Evolutionary conservation across 2,113 vertebrate genomes (phyloP).

Genomic region (Tupaia chinensis): DNA sequence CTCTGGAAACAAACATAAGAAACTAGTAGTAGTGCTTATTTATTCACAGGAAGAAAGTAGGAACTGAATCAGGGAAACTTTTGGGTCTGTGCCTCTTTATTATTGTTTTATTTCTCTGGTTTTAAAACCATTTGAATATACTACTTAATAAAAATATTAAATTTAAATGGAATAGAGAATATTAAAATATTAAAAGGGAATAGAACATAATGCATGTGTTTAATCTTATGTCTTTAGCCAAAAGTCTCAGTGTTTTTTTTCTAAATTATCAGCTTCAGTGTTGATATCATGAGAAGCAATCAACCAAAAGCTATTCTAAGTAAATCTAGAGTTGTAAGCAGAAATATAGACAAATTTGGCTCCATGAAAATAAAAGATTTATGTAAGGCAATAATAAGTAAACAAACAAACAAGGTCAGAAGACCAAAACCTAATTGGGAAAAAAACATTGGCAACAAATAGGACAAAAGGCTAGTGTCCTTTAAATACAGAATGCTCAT

Average conservation of each 20-base stretch:
- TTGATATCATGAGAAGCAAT: slow-evolving; percentile 9
- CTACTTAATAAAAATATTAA: slow-evolving; percentile 50
- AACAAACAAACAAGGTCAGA: background rate
- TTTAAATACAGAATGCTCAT: slow-evolving; percentile 33
- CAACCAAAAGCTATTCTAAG: background rate
- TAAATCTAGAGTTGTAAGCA: background rate
- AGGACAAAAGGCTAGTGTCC: background rate
- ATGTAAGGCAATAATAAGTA: background rate
- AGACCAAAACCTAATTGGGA: background rate
- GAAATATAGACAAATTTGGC: slow-evolving; percentile 27
- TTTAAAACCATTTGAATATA: slow-evolving; percentile 27
- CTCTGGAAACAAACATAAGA: background rate
- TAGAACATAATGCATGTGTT: background rate
- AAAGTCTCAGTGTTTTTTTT: slow-evolving; percentile 49
- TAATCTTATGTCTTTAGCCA: slow-evolving; percentile 33
- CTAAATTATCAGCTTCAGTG: slow-evolving; percentile 13
- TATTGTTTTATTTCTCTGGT: background rate
- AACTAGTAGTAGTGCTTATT: background rate
- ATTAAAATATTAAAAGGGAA: background rate
- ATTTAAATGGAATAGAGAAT: background rate
- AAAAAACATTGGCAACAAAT: slow-evolving; percentile 2
- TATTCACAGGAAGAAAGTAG: background rate
- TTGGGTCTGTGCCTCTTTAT: background rate
- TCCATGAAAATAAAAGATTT: slow-evolving; percentile 42
- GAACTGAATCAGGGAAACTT: background rate